Evolutionary conservation across 1,140 invertebrate species (phyloP), one percentile per base, ranked within the genome.

Genomic region (Colletes latitarsis): DNA sequence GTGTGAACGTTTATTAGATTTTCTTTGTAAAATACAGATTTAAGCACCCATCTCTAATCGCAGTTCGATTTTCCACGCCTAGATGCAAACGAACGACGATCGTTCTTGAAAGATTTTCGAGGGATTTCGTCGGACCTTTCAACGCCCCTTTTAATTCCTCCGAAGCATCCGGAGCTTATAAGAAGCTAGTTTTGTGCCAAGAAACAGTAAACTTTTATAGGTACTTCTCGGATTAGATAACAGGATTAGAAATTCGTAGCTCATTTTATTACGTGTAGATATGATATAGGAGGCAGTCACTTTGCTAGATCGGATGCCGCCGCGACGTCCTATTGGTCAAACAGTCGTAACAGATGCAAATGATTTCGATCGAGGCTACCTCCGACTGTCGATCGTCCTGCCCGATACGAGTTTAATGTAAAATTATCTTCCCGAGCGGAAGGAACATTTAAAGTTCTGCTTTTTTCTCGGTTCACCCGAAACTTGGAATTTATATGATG

Each of bases 301-400:
- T 41, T 15, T 12, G 70, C 19, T 30, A 21, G 43, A 43, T 55
- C 19, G 19, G 8, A 14, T 21, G 57, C 4, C 19, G 1, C 30
- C 1, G 12, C 5, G 53, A 15, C 8, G 14, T 0, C 52, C 14
- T 14, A 14, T 8, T 43, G 41, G 15, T 39, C 15, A 2, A 15
- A n/a, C 15, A 49, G 43, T 49, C 64, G 43, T 15, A 67, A 67
- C 64, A 12, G 43, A 49, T 49, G 43, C 43, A 67, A 67, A 64
- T 46, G 14, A n/a, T 8, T 41, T 4, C 39, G 15, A n/a, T 17
- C 39, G 43, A 30, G 30, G 30, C 30, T 30, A 2, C 30, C 30
- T 30, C 30, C 30, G 30, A 30, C 30, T 30, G 30, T 46, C 43
- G 43, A 46, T 46, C 43, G 1, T 46, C 30, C 30, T 30, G 30